Evolutionary conservation across 2,797 vertebrate genomes (phyloP).

Genomic region (Dermochelys coriacea): DNA sequence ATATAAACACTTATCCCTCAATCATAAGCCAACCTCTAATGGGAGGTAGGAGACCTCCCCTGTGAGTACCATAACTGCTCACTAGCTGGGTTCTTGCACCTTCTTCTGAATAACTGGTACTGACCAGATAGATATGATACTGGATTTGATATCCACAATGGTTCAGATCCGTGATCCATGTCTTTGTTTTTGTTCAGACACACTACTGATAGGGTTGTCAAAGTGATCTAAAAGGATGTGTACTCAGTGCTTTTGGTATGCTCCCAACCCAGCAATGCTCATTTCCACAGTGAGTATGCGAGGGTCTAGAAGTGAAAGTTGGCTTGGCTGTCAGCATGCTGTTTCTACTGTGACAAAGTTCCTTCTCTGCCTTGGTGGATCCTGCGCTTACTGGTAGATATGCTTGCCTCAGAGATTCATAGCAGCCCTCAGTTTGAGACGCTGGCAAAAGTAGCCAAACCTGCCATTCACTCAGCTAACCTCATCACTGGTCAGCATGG

Average conservation of each 20-base stretch:
- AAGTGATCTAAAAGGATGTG: background rate
- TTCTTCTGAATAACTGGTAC: background rate
- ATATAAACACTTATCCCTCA: background rate
- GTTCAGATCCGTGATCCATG: background rate
- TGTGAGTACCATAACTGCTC: background rate
- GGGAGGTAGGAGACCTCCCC: background rate
- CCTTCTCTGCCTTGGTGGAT: too few relatives aligned
- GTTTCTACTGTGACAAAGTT: background rate
- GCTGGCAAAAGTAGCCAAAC: too few relatives aligned
- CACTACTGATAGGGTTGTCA: background rate
- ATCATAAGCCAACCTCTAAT: background rate
- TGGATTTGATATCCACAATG: background rate
- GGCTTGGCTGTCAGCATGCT: background rate
- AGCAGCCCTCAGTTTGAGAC: too few relatives aligned
- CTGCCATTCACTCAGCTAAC: too few relatives aligned
- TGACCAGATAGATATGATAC: background rate
- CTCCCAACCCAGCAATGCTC: background rate
- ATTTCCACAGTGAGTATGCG: background rate
- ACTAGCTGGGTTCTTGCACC: rapidly evolving
- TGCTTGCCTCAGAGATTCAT: too few relatives aligned
- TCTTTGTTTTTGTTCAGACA: background rate
- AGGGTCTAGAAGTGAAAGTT: background rate
- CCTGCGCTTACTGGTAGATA: too few relatives aligned
- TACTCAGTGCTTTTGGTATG: background rate
- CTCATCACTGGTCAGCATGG: too few relatives aligned